Evolutionary conservation across 1,140 invertebrate genomes (phyloP).

Genomic region (Condylostylus longicornis): DNA sequence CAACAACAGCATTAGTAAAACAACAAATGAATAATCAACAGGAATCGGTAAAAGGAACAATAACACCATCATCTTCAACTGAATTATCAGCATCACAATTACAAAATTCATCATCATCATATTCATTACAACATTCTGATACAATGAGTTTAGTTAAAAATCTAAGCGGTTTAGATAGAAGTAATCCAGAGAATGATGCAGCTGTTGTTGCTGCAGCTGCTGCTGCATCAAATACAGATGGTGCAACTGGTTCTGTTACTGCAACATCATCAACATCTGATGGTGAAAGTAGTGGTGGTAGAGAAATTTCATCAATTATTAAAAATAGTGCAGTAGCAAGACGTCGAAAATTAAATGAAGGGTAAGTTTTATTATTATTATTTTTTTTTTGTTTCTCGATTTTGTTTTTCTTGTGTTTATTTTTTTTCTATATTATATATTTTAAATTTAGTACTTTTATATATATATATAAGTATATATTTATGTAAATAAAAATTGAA

Average conservation of each 20-base stretch:
- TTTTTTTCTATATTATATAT: too few species aligned
- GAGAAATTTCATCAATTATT: slow-evolving; percentile 41
- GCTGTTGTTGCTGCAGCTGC: slow-evolving; percentile 3
- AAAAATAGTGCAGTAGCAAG: slow-evolving; percentile 34
- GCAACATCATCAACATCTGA: slow-evolving; percentile 33
- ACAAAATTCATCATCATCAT: too few species aligned
- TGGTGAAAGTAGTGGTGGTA: slow-evolving; percentile 39
- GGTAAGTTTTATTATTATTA: too few species aligned
- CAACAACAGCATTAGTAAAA: too few species aligned
- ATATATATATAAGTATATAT: too few species aligned
- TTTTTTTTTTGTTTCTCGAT: too few species aligned
- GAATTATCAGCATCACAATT: too few species aligned
- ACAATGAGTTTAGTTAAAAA: slow-evolving; percentile 25
- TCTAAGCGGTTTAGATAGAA: slow-evolving; percentile 16
- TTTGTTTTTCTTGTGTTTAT: too few species aligned
- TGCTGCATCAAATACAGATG: slow-evolving; percentile 2
- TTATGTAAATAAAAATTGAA: too few species aligned
- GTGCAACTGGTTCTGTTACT: slow-evolving; percentile 4
- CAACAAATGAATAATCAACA: too few species aligned
- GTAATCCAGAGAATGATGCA: neutral
- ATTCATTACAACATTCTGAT: slow-evolving; percentile 21
- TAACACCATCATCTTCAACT: neutral
- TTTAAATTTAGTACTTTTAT: too few species aligned
- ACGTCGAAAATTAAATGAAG: slow-evolving; percentile 22
- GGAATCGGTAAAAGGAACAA: neutral